A percentile compares a stretch with the other conserved stretches of the same genome.
These are phyloP conservation scores for Halcyon chelicuti DNA, from an alignment of 2,797 vertebrate species.

Conservation along the genomic window DNA sequence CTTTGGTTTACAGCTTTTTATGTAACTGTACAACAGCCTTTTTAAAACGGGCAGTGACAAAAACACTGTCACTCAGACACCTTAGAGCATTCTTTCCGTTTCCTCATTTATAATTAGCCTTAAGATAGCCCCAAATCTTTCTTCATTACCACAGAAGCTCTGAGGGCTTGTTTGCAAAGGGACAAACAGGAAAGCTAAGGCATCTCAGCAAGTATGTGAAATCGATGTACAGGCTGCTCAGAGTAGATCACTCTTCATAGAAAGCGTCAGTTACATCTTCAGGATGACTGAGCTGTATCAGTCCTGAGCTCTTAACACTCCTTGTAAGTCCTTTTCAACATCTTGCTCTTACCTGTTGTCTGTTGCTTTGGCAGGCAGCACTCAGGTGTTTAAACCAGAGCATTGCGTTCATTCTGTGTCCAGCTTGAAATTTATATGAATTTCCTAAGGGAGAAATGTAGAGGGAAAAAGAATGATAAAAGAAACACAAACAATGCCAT, in stretches of 20 bases:
- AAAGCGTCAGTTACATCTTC: neutral
- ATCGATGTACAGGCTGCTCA: neutral
- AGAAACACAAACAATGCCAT: neutral
- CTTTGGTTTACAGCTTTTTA: neutral
- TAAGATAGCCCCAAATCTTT: neutral
- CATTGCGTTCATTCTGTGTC: constrained; percentile 92
- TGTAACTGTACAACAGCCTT: neutral
- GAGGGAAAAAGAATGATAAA: neutral
- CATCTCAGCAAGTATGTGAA: neutral
- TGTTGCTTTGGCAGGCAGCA: constrained; percentile 96
- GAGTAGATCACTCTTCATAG: neutral
- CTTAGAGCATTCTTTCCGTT: neutral
- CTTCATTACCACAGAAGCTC: neutral
- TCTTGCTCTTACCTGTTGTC: constrained; percentile 87
- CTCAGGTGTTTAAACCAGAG: constrained; percentile 98
- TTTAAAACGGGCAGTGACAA: neutral
- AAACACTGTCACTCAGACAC: neutral
- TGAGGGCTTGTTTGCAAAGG: neutral
- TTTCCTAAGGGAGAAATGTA: constrained; percentile 84
- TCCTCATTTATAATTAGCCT: neutral
- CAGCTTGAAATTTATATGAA: constrained; percentile 98
- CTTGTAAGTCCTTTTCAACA: neutral
- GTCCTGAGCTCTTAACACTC: neutral
- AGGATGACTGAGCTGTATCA: too few relatives aligned
- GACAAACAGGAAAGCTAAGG: neutral